These are phyloP conservation scores for Chaetophractus vellerosus DNA, from an alignment of 2,797 vertebrate species.

Conservation along the genomic window DNA sequence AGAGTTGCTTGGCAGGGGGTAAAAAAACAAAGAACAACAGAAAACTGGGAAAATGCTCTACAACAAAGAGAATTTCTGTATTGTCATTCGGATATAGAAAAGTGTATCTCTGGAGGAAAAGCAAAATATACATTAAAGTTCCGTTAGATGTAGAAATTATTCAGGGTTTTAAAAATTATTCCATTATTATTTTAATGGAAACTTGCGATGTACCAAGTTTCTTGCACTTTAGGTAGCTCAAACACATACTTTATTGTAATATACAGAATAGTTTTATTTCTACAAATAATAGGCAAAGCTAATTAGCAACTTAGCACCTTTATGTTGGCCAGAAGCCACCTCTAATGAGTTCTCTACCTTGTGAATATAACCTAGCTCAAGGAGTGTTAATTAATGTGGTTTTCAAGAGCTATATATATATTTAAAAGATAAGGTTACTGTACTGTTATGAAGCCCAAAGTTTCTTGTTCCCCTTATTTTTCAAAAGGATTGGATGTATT, in stretches of 20 bases:
- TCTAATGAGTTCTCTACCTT: slow-evolving; percentile 23
- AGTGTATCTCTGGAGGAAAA: not conserved
- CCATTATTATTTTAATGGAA: slow-evolving; percentile 55
- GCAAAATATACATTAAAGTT: not conserved
- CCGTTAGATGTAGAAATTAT: slow-evolving; percentile 41
- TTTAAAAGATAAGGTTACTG: slow-evolving; percentile 67
- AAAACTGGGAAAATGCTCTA: not conserved
- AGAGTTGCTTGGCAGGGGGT: not conserved
- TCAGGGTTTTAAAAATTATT: slow-evolving; percentile 19
- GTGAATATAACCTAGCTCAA: slow-evolving; percentile 51
- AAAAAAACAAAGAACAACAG: too few species aligned
- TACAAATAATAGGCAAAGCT: slow-evolving; percentile 64
- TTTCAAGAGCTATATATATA: slow-evolving; percentile 62
- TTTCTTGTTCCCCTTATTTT: not conserved
- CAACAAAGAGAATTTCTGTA: not conserved
- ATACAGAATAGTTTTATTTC: slow-evolving; percentile 38
- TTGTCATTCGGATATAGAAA: slow-evolving; percentile 9
- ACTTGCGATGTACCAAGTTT: slow-evolving; percentile 6
- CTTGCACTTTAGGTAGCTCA: slow-evolving; percentile 53
- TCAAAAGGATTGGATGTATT: not conserved
- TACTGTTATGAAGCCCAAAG: slow-evolving; percentile 32
- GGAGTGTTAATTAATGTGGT: slow-evolving; percentile 73
- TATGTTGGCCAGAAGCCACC: slow-evolving; percentile 52
- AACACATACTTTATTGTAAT: slow-evolving; percentile 57
- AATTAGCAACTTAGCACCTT: slow-evolving; percentile 70